Percentiles rank a stretch among this genome's conserved stretches.
phyloP scores from a whole-genome alignment of 2,888 invertebrate genomes.

The Sarcophaga caerulescens region DNA sequence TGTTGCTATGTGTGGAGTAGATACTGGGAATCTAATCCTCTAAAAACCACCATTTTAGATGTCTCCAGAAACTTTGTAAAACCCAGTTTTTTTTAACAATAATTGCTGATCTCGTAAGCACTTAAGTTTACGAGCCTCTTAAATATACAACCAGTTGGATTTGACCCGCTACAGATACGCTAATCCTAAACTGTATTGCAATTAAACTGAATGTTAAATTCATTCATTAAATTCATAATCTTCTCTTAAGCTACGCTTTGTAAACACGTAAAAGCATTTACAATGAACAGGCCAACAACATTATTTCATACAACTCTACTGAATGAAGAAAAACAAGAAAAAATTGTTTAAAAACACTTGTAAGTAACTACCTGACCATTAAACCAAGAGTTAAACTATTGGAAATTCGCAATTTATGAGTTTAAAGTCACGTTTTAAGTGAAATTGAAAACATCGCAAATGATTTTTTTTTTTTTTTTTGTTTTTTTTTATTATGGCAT shows the following conservation, averaged over 20 bases:
- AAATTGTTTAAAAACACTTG: slow-evolving; percentile 21
- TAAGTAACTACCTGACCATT: slow-evolving; percentile 48
- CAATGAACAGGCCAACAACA: background rate
- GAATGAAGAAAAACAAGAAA: background rate
- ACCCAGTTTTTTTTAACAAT: too few species aligned
- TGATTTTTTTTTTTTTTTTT: too few species aligned
- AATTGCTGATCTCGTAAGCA: too few species aligned
- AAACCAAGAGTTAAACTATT: background rate
- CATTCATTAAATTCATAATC: background rate
- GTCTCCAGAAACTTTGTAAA: too few species aligned
- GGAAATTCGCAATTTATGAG: background rate
- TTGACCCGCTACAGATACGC: too few species aligned
- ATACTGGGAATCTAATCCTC: too few species aligned
- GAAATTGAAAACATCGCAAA: slow-evolving; percentile 51
- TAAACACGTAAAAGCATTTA: slow-evolving; percentile 33
- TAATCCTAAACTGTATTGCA: background rate
- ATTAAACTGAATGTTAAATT: background rate
- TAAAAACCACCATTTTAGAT: too few species aligned
- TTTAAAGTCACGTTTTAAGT: slow-evolving; percentile 54
- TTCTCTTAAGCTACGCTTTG: background rate
- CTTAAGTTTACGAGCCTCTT: too few species aligned
- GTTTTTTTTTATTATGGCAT: background rate
- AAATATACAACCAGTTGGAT: too few species aligned
- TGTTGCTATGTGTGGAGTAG: too few species aligned
- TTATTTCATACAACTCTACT: slow-evolving; percentile 5